Base-by-base conservation (phyloP, 1,140 invertebrate genomes). In the Notospermus geniculatus region DNA sequence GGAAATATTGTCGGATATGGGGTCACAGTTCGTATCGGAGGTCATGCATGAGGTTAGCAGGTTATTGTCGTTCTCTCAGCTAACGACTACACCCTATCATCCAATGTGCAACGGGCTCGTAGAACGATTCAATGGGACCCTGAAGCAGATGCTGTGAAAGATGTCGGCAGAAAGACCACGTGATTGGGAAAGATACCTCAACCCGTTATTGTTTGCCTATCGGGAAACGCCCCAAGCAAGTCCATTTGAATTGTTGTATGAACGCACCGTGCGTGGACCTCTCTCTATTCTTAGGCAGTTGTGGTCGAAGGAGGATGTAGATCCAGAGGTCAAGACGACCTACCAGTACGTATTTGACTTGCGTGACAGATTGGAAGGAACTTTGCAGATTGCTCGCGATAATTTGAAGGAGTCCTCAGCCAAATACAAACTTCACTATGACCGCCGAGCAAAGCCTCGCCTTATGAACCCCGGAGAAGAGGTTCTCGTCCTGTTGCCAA, bases 121-220 rank as follows among this genome's bases (percentile, higher is more conserved):
- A n/a, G n/a, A n/a, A n/a, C n/a, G n/a, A n/a, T n/a, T n/a, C n/a
- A n/a, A n/a, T n/a, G n/a, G n/a, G n/a, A n/a, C n/a, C 11, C 52
- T 25, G 15, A 69, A 69, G 43, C 29, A 46, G 13, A 71, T 71
- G 65, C 27, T 72, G 15, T 62, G 59, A 23, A 29, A 54, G 0
- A 43, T 65, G 58, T 54, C 30, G 25, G 13, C 4, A 28, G 53
- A 67, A 46, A 54, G 28, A 36, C 43, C 53, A 57, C 53, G 41
- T 19, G 59, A 59, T 17, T 64, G 57, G 57, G 45, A 62, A 39
- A 4, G 57, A 60, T 53, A 28, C 27, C 4, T 61, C 5, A 17
- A 58, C 19, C 22, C 45, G 19, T 19, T 60, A 2, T 25, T 61
- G 25, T 61, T 63, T 36, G 43, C 17, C 15, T 61, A 63, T 61